phyloP scores from a whole-genome alignment of 2,888 invertebrate species.

The Lasioglossum leucozonium region DNA sequence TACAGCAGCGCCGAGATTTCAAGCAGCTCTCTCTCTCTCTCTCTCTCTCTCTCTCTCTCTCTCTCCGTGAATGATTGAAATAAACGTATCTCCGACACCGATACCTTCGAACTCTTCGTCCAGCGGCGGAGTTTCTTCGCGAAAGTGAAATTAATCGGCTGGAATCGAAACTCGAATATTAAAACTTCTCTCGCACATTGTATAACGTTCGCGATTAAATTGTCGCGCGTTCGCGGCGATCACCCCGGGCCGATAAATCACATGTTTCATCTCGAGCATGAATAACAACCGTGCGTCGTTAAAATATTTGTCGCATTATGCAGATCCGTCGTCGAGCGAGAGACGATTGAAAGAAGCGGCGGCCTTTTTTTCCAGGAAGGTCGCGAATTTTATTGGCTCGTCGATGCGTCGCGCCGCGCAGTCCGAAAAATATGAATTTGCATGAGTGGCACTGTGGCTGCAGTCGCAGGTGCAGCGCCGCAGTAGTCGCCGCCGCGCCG shows the following conservation, averaged over 20 bases:
- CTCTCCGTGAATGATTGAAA: not conserved
- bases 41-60: too few species aligned
- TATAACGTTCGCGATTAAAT: not conserved
- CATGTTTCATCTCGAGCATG: too few species aligned
- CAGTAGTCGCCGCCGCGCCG: too few species aligned
- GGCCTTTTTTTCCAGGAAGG: not conserved
- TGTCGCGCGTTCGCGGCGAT: not conserved
- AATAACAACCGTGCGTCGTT: not conserved
- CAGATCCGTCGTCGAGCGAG: not conserved
- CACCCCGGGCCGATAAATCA: too few species aligned
- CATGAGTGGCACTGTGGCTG: not conserved
- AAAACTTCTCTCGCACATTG: not conserved
- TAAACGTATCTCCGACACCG: not conserved
- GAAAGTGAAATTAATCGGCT: not conserved
- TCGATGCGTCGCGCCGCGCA: not conserved
- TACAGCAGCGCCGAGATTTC: not conserved
- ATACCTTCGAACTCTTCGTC: not conserved
- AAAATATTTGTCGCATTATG: slow-evolving; percentile 2
- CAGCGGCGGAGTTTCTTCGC: not conserved
- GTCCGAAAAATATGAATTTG: slow-evolving; percentile 6
- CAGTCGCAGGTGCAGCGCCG: too few species aligned
- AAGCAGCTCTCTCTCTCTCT: not conserved
- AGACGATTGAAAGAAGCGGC: not conserved
- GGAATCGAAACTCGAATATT: too few species aligned
- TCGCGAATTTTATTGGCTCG: not conserved